These are phyloP conservation scores for Megaceryle maxima DNA, from an alignment of 2,113 vertebrate species.

Conservation along the genomic window DNA sequence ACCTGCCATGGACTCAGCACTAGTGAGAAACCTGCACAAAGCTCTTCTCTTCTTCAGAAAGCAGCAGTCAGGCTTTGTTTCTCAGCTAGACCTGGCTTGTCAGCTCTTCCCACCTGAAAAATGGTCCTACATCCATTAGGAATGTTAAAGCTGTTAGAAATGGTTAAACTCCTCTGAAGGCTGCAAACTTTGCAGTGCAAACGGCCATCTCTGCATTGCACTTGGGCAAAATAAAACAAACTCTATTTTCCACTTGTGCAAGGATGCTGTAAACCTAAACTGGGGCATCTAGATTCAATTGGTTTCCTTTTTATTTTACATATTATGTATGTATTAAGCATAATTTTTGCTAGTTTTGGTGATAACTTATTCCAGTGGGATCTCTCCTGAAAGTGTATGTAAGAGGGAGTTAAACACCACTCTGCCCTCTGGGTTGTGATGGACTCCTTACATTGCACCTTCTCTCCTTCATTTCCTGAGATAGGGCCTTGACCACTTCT, in stretches of 20 bases:
- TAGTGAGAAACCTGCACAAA: neutral
- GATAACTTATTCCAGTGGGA: neutral
- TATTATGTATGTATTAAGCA: neutral
- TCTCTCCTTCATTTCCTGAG: no score
- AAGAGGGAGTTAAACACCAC: neutral
- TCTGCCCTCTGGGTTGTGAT: neutral
- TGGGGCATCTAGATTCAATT: neutral
- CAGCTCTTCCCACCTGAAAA: neutral
- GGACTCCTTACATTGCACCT: neutral
- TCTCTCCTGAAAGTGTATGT: neutral
- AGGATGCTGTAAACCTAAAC: neutral
- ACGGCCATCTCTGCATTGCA: rapidly evolving
- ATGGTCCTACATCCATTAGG: rapidly evolving
- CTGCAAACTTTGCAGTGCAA: neutral
- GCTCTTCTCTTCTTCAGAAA: neutral
- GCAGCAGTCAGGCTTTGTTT: neutral
- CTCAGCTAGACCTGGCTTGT: neutral
- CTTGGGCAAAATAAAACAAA: neutral
- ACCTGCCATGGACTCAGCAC: rapidly evolving
- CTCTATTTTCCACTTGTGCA: neutral
- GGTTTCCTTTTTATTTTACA: neutral
- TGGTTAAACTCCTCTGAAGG: neutral
- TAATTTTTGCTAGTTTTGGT: neutral
- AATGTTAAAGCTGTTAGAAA: neutral
- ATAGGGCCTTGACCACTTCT: neutral